Percentiles rank a stretch among this genome's conserved stretches.
phyloP scores from a whole-genome alignment of 2,113 vertebrate genomes.

The Caloenas nicobarica region DNA sequence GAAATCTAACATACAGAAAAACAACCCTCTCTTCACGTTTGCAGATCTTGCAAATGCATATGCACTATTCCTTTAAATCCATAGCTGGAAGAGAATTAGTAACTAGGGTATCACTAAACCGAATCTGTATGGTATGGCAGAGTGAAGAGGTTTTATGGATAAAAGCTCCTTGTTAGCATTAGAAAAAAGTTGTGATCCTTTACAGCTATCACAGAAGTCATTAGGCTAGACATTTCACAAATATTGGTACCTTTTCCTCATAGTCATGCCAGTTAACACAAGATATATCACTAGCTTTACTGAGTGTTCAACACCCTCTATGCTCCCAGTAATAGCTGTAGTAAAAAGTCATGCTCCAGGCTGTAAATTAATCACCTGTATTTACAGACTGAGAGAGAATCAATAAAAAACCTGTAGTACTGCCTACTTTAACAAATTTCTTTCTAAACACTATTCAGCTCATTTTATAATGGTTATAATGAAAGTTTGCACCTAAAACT shows the following conservation, averaged over 20 bases:
- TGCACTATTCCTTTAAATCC: background rate
- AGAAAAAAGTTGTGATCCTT: background rate
- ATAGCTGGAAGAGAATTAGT: background rate
- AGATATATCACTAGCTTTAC: background rate
- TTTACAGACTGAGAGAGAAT: slow-evolving; percentile 6
- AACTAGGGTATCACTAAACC: background rate
- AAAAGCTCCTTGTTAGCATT: background rate
- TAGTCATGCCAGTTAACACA: background rate
- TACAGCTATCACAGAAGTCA: background rate
- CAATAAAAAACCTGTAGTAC: background rate
- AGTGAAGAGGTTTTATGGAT: background rate
- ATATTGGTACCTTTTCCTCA: background rate
- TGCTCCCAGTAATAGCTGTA: background rate
- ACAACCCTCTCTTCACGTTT: background rate
- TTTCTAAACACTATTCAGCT: background rate
- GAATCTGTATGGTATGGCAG: background rate
- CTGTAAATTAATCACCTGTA: slow-evolving; percentile 5
- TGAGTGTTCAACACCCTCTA: background rate
- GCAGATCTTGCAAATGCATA: background rate
- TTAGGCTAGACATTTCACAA: background rate
- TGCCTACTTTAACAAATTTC: background rate
- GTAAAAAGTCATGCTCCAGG: background rate
- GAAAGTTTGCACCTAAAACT: background rate
- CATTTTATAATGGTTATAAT: background rate
- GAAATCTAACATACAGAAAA: background rate